Evolutionary conservation across 2,888 invertebrate genomes (phyloP).

Genomic region (Papilio elwesi): DNA sequence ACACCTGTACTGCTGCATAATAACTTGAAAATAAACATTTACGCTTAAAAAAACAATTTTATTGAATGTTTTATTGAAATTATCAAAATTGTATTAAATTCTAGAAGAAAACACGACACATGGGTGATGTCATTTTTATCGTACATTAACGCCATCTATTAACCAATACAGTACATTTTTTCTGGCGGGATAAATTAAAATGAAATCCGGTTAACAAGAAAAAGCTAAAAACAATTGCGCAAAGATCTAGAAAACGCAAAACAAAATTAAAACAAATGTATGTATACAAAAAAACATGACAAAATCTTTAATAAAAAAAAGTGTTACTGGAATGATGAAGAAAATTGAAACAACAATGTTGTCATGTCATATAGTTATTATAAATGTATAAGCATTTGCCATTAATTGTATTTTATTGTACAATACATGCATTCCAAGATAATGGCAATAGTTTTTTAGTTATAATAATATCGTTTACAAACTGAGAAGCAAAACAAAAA

Average conservation of each 20-base stretch:
- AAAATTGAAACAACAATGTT: constrained; percentile 12
- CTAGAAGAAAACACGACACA: constrained; percentile 62
- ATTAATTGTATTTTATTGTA: constrained; percentile 8
- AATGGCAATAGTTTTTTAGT: background rate
- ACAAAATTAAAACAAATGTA: constrained; percentile 43
- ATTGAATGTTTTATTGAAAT: constrained; percentile 61
- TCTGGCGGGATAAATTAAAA: constrained; percentile 55
- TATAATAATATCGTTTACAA: constrained; percentile 5
- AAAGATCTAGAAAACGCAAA: constrained; percentile 28
- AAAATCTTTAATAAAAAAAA: constrained; percentile 11
- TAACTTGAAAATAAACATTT: constrained; percentile 55
- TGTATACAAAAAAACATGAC: constrained; percentile 5
- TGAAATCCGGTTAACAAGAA: background rate
- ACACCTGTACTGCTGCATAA: constrained; percentile 30
- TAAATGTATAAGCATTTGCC: constrained; percentile 3
- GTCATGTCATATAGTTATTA: constrained; percentile 9
- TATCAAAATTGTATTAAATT: constrained; percentile 49
- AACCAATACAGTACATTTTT: constrained; percentile 43
- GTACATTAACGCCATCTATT: constrained; percentile 64
- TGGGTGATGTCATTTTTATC: constrained; percentile 69
- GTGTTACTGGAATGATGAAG: constrained; percentile 29
- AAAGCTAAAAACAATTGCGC: constrained; percentile 22
- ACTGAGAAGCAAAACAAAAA: constrained; percentile 4
- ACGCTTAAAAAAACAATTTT: constrained; percentile 59
- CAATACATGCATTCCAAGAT: background rate